phyloP scores from a whole-genome alignment of 1,140 invertebrate species.

The Harpegnathos saltator region DNA sequence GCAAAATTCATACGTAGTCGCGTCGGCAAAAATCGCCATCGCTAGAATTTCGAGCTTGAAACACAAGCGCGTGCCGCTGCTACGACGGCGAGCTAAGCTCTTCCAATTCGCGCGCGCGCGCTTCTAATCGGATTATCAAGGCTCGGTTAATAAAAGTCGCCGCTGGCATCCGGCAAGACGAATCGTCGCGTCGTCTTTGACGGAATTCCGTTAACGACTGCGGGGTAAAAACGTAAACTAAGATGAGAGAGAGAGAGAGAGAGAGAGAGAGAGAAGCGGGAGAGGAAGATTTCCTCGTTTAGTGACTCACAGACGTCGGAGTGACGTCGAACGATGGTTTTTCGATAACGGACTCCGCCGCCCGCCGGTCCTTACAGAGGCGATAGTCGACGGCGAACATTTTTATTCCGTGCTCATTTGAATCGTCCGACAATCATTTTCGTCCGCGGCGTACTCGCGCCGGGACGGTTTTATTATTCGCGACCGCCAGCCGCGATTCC shows the following conservation, averaged over 20 bases:
- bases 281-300: slow-evolving; percentile 30
- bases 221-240: slow-evolving; percentile 56
- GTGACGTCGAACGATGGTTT: slow-evolving; percentile 62
- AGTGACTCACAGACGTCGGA: slow-evolving; percentile 40
- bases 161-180: slow-evolving; percentile 33
- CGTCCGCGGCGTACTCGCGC: not conserved
- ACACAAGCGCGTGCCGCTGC: not conserved
- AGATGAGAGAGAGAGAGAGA: not conserved
- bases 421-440: slow-evolving; percentile 53
- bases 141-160: slow-evolving; percentile 57
- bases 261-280: not conserved
- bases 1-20: slow-evolving; percentile 40
- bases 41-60: not conserved
- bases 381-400: slow-evolving; percentile 45
- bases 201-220: slow-evolving; percentile 56
- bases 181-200: slow-evolving; percentile 59
- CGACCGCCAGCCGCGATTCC: not conserved
- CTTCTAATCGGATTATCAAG: slow-evolving; percentile 51
- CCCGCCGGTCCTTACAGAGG: slow-evolving; percentile 29
- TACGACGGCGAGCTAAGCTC: too few species aligned
- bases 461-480: slow-evolving; percentile 33
- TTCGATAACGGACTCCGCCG: slow-evolving; percentile 63
- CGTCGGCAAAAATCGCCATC: slow-evolving; percentile 29
- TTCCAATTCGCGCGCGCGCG: too few species aligned
- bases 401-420: slow-evolving; percentile 53